These are phyloP conservation scores for Budorcas taxicolor DNA, from an alignment of 2,113 vertebrate species.

Conservation along the genomic window DNA sequence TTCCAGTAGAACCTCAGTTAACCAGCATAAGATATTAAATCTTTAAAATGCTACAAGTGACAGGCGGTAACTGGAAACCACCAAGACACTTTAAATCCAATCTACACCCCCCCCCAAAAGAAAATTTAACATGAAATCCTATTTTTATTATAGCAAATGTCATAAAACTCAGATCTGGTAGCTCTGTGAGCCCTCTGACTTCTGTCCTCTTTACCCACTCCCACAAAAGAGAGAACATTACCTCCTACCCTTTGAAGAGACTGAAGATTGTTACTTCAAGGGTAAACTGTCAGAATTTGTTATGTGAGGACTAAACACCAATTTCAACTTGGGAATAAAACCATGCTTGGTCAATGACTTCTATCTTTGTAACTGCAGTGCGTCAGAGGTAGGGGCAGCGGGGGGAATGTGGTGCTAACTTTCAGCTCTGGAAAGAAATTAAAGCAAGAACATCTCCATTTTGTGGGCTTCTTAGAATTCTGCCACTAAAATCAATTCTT, in stretches of 20 bases:
- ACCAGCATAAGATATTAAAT: slow-evolving; percentile 45
- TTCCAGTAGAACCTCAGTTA: slow-evolving; percentile 64
- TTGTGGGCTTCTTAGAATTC: background rate
- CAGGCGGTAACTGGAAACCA: background rate
- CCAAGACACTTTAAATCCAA: background rate
- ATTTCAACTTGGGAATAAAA: background rate
- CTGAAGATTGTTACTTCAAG: slow-evolving; percentile 26
- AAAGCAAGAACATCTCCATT: background rate
- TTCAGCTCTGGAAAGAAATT: slow-evolving; percentile 4
- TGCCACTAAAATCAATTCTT: background rate
- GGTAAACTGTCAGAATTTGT: slow-evolving; percentile 66
- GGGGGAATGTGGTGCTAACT: background rate
- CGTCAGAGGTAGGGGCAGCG: background rate
- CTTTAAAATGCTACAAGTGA: background rate
- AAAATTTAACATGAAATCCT: background rate
- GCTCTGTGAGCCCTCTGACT: background rate
- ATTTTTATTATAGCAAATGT: background rate
- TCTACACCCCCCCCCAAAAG: background rate
- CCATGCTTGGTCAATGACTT: background rate
- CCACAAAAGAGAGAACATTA: background rate
- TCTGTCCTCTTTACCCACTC: background rate
- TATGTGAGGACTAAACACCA: slow-evolving; percentile 9
- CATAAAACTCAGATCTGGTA: background rate
- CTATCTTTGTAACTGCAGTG: background rate
- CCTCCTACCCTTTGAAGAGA: background rate